Conservation (phyloP, 2,797 vertebrate species). For the Mormyrus hasselquistii region DNA sequence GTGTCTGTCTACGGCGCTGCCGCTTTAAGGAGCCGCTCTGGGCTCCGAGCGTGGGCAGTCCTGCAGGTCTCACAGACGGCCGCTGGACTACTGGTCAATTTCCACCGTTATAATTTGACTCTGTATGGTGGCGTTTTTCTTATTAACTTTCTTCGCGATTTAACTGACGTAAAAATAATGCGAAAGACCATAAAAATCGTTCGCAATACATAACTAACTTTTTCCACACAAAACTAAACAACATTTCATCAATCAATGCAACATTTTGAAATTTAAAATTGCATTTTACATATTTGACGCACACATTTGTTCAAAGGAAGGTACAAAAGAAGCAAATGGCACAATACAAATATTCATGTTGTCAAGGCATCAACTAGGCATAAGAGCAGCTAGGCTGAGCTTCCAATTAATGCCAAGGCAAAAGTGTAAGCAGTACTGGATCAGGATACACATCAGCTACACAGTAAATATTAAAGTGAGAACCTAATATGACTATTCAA, state of each 20-base stretch:
- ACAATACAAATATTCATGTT: neutral
- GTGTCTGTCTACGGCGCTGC: neutral
- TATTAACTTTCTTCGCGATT: neutral
- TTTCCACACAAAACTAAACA: neutral
- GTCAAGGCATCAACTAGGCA: neutral
- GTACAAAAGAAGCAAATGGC: neutral
- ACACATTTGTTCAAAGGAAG: neutral
- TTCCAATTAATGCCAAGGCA: neutral
- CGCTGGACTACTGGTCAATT: neutral
- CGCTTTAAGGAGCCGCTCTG: constrained; percentile 10
- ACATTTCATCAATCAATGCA: neutral
- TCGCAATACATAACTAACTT: neutral
- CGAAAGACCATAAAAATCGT: neutral
- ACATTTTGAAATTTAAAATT: neutral
- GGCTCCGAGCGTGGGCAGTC: neutral
- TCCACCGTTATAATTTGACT: neutral
- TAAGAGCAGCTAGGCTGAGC: neutral
- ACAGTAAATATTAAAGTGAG: neutral
- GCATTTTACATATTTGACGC: neutral
- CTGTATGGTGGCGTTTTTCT: neutral
- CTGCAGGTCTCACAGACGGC: neutral
- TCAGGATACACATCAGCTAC: neutral
- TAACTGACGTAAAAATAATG: neutral
- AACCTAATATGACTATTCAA: neutral
- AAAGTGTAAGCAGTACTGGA: neutral